Evolutionary conservation across 2,113 vertebrate genomes (phyloP).

Genomic region (Micronisus gabar): DNA sequence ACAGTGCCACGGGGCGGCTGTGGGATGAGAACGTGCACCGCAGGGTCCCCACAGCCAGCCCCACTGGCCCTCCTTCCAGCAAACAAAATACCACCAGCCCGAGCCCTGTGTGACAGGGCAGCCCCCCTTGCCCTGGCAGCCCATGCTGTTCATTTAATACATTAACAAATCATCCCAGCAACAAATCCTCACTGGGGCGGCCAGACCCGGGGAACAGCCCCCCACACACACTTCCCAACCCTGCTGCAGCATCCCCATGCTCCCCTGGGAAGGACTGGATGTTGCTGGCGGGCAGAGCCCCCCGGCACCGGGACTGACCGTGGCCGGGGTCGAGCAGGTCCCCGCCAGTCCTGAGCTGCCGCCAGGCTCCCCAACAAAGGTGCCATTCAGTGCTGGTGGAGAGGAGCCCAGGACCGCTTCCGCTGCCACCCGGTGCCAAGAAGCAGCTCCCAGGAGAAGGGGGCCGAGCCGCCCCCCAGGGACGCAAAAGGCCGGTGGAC

Average conservation of each 20-base stretch:
- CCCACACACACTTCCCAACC: neutral
- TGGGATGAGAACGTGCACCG: neutral
- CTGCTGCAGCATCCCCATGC: neutral
- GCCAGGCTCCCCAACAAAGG: constrained; percentile 47
- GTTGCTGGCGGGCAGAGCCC: neutral
- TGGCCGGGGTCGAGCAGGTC: neutral
- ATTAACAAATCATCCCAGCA: neutral
- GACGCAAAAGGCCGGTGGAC: neutral
- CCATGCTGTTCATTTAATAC: accelerated
- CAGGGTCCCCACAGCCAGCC: neutral
- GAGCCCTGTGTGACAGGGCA: neutral
- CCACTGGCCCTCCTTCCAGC: neutral
- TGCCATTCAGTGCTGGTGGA: constrained; percentile 19
- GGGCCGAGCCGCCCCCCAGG: neutral
- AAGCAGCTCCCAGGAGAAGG: constrained; percentile 25
- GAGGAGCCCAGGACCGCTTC: constrained; percentile 38
- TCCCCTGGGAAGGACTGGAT: neutral
- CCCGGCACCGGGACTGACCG: accelerated
- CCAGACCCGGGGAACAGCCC: neutral
- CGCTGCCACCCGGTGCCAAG: neutral
- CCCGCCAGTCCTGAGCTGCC: neutral
- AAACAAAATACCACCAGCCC: neutral
- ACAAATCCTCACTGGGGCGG: neutral
- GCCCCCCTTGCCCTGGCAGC: neutral
- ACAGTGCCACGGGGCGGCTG: accelerated